Conservation (phyloP, 2,888 invertebrate species). For the Drosophila anomelani region DNA sequence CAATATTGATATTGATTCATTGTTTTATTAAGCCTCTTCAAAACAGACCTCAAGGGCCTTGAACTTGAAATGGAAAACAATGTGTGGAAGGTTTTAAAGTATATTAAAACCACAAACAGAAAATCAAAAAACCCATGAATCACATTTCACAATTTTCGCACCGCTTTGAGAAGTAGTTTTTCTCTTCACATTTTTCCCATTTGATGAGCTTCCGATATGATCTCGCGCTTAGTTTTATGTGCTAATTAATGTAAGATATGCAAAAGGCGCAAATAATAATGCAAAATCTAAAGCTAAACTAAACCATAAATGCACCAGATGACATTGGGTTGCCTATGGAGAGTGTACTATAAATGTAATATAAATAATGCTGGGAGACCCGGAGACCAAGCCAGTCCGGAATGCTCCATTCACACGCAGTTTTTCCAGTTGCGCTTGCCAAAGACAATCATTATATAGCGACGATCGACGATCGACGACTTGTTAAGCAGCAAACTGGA, state of each 20-base stretch:
- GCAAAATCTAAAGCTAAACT: constrained; percentile 19
- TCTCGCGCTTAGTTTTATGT: constrained; percentile 38
- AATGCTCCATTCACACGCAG: constrained; percentile 53
- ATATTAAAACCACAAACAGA: neutral
- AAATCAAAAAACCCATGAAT: constrained; percentile 8
- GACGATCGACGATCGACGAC: constrained; percentile 10
- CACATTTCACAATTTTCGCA: constrained; percentile 16
- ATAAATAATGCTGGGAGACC: constrained; percentile 19
- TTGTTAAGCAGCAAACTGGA: constrained; percentile 36
- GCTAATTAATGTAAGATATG: constrained; percentile 58
- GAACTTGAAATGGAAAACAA: constrained; percentile 5
- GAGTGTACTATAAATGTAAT: constrained; percentile 8
- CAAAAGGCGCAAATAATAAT: constrained; percentile 36
- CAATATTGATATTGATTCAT: constrained; percentile 2
- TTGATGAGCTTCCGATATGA: constrained; percentile 20
- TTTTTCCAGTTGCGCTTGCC: constrained; percentile 51
- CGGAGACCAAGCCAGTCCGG: constrained; percentile 22
- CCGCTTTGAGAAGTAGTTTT: constrained; percentile 5
- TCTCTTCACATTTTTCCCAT: constrained; percentile 2
- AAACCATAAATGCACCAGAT: constrained; percentile 38
- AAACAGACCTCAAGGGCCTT: constrained; percentile 4
- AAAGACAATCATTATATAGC: constrained; percentile 34
- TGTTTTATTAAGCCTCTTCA: neutral
- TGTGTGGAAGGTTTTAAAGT: neutral
- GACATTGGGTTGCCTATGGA: constrained; percentile 41